These are phyloP conservation scores for Rhagoletis zephyria DNA, from an alignment of 1,140 invertebrate species.

Conservation along the genomic window DNA sequence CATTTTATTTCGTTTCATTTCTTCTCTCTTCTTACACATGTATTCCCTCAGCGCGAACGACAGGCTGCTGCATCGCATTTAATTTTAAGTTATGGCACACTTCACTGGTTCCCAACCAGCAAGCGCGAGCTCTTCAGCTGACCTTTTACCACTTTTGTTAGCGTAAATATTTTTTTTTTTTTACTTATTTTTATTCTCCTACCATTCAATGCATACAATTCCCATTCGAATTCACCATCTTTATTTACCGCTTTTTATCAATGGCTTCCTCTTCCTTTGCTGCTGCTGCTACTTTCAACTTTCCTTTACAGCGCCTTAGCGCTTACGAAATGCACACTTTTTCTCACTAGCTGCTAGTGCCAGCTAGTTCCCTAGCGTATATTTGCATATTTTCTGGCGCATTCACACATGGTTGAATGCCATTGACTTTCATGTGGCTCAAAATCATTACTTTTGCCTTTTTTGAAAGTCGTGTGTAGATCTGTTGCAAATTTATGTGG, in stretches of 20 bases:
- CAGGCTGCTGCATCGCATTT: slow-evolving; percentile 7
- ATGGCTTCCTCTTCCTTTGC: neutral
- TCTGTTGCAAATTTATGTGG: neutral
- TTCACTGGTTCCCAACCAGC: neutral
- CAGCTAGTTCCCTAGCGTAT: slow-evolving; percentile 2
- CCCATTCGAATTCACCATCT: neutral
- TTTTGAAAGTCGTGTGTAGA: too few relatives aligned
- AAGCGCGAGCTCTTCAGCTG: neutral
- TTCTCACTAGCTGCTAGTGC: neutral
- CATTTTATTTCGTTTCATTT: neutral
- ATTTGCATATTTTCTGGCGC: slow-evolving; percentile 29
- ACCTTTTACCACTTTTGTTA: slow-evolving; percentile 25
- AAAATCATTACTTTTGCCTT: neutral
- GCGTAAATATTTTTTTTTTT: neutral
- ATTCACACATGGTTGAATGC: slow-evolving; percentile 14
- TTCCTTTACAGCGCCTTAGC: neutral
- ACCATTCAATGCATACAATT: slow-evolving; percentile 6
- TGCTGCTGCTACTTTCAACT: neutral
- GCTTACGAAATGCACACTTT: neutral
- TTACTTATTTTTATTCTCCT: neutral
- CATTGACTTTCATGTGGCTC: neutral
- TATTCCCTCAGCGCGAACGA: slow-evolving; percentile 8
- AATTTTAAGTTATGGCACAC: slow-evolving; percentile 18
- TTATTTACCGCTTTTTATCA: neutral
- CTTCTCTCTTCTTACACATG: neutral